phyloP scores from a whole-genome alignment of 2,797 vertebrate genomes.

The Crocidura indochinensis region DNA sequence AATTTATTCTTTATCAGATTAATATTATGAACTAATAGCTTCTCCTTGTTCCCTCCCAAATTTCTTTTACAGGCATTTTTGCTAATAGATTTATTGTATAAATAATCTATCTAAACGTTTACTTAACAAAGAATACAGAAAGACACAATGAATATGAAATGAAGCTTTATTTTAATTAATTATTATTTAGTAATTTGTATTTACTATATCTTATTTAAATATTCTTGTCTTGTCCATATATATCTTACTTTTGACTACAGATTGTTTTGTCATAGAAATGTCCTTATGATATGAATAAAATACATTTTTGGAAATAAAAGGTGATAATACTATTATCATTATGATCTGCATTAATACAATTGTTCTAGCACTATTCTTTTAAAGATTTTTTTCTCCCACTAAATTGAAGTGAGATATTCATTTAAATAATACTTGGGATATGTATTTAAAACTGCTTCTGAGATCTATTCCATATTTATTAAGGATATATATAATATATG shows the following conservation, averaged over 20 bases:
- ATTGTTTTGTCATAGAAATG: not conserved
- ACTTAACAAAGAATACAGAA: not conserved
- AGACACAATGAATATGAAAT: not conserved
- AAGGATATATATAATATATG: no score
- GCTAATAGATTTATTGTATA: not conserved
- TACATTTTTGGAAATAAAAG: no score
- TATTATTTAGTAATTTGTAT: conserved; percentile 2
- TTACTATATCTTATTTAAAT: not conserved
- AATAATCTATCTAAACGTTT: not conserved
- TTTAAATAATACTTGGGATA: no score
- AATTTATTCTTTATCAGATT: not conserved
- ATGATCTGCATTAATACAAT: no score
- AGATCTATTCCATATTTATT: no score
- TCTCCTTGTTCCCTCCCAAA: not conserved
- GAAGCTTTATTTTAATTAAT: not conserved
- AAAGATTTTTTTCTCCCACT: no score
- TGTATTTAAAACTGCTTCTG: no score
- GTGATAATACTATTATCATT: no score
- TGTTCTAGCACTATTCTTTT: no score
- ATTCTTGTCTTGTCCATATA: not conserved
- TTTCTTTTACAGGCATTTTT: not conserved
- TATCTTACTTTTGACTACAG: not conserved
- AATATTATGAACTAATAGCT: not conserved
- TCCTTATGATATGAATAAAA: no score
- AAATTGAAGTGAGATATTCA: no score